Percentiles rank a stretch among this genome's conserved stretches.
Evolutionary conservation across 1,140 invertebrate species (phyloP).

Genomic region (Cepaea nemoralis): DNA sequence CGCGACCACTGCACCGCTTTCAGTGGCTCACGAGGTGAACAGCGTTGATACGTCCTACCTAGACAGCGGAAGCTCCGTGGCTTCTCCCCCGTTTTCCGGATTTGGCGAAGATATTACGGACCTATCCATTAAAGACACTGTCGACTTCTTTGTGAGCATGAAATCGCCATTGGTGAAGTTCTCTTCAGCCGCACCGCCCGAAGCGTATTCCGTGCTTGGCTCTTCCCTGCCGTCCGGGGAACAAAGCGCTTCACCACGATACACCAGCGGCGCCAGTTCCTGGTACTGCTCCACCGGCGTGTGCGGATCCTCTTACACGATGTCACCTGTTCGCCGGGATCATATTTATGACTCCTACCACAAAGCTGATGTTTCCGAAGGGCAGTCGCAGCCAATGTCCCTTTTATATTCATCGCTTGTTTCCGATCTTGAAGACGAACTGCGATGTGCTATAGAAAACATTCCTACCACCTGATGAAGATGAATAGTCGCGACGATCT

Average conservation of each 20-base stretch:
- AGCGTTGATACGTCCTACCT: conserved; percentile 14
- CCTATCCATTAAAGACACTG: conserved; percentile 36
- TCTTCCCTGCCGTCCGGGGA: neutral
- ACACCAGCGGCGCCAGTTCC: neutral
- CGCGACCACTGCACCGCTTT: neutral
- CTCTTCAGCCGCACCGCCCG: neutral
- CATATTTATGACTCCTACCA: neutral
- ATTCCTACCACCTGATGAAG: conserved; percentile 16
- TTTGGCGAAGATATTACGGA: conserved; percentile 32
- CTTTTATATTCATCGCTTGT: conserved; percentile 34
- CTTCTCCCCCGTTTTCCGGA: conserved; percentile 15
- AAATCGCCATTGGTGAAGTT: conserved; percentile 29
- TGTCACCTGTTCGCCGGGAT: neutral
- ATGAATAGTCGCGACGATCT: too few species aligned
- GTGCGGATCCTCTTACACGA: neutral
- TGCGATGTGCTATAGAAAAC: conserved; percentile 39
- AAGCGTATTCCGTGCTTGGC: neutral
- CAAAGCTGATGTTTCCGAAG: neutral
- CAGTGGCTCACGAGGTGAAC: conserved; percentile 30
- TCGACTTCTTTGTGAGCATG: conserved; percentile 38
- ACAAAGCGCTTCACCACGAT: conserved; percentile 10
- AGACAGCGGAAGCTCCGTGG: conserved; percentile 10
- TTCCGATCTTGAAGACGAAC: conserved; percentile 38
- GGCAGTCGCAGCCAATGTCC: conserved; percentile 4
- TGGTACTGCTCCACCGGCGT: conserved; percentile 3